phyloP scores from a whole-genome alignment of 2,113 vertebrate species.

The Semnornis frantzii region DNA sequence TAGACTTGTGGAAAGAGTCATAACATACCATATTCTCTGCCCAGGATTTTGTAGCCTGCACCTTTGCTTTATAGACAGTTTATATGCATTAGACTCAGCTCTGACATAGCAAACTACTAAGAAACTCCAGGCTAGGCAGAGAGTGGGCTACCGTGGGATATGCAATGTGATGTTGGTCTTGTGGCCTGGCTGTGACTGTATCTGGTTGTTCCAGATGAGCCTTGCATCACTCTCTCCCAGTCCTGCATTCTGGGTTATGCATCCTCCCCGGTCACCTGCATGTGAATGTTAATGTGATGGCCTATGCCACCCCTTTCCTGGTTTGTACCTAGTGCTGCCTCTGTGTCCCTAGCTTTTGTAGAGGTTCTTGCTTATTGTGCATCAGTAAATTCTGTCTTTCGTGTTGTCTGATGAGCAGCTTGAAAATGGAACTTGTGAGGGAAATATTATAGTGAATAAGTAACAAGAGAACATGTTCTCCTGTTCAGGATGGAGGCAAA shows the following conservation, averaged over 20 bases:
- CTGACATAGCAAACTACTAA: background rate
- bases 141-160: slow-evolving; percentile 63
- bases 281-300: slow-evolving; percentile 39
- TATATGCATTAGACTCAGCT: background rate
- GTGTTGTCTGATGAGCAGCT: slow-evolving; percentile 19
- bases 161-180: slow-evolving; percentile 46
- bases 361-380: slow-evolving; percentile 12
- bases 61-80: background rate
- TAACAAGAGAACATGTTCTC: background rate
- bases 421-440: background rate
- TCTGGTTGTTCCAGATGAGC: slow-evolving; percentile 30
- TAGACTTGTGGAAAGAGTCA: background rate
- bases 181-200: slow-evolving; percentile 65
- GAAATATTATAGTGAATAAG: background rate
- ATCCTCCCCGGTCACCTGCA: slow-evolving; percentile 13
- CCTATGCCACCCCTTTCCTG: background rate
- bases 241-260: slow-evolving; percentile 24
- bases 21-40: background rate
- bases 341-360: slow-evolving; percentile 10
- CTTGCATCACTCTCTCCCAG: slow-evolving; percentile 45
- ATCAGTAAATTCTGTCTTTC: background rate
- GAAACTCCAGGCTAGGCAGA: slow-evolving; percentile 47
- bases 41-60: background rate
- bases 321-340: slow-evolving; percentile 6
- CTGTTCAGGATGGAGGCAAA: background rate